Evolutionary conservation across 2,888 invertebrate genomes (phyloP), one percentile per base, ranked within the genome.

Genomic region (Drosophila paracracens): DNA sequence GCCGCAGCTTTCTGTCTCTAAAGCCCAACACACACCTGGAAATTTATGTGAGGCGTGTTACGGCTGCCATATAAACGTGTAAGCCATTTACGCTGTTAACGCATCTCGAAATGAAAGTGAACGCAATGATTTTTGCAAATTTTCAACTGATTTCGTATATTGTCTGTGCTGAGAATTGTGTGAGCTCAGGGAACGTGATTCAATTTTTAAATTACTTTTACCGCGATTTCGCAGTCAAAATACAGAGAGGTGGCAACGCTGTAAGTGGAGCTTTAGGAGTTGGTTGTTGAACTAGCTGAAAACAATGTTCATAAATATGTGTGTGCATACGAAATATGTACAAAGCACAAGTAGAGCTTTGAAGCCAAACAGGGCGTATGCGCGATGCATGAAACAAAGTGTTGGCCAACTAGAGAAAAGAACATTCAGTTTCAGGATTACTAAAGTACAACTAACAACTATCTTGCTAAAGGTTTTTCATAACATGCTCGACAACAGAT

Each of bases 71-170:
- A 72, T 63, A 64, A 77, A 79, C 60, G 70, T 50, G 62, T 31
- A 68, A 76, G 69, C 59, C 43, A 56, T 68, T 53, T 58, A 62
- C 51, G 71, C 62, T 52, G 67, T 86, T 82, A 82, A 88, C 82
- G 78, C 88, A 86, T 88, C 89, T 83, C 68, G 62, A 82, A 83
- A 86, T 79, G 87, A 86, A 88, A 86, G 88, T 88, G 76, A 88
- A 83, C 69, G 86, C 74, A 57, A 71, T 74, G 59, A 70, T 77
- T 64, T 79, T 68, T 73, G 76, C 72, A 69, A 76, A 76, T 79
- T 63, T 75, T 10, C 38, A 57, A 60, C 54, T 31, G 52, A 56
- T 73, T 66, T 74, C 52, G 51, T 43, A 62, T 76, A 46, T 68
- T 64, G 60, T 35, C 40, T 68, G 64, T 21, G 66, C 65, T 82